Conservation (phyloP, 2,113 vertebrate species). For the Syngnathus scovelli region DNA sequence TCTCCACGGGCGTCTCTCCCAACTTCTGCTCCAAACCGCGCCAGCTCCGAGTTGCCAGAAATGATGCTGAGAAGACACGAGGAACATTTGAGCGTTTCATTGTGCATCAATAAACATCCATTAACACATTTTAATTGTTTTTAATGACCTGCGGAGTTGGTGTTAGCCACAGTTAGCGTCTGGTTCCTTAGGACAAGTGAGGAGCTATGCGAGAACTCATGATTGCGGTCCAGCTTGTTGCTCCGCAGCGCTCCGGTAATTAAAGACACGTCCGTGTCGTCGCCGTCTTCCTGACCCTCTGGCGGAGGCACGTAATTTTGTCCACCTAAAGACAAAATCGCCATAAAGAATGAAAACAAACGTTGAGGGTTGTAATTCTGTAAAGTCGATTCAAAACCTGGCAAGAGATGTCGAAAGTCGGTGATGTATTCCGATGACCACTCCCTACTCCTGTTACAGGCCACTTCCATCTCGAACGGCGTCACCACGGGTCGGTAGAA, state of each 20-base stretch:
- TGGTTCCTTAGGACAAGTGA: constrained; percentile 75
- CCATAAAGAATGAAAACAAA: not conserved
- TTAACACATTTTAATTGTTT: not conserved
- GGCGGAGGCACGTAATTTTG: constrained; percentile 74
- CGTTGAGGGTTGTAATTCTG: not conserved
- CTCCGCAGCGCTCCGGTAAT: constrained; percentile 82
- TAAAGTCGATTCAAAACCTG: constrained; percentile 68
- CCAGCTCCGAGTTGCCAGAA: constrained; percentile 87
- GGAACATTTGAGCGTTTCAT: not conserved
- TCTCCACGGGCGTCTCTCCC: constrained; percentile 78
- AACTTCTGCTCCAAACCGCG: constrained; percentile 82
- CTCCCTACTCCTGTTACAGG: constrained; percentile 87
- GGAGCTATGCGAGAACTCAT: constrained; percentile 19
- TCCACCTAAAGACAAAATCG: constrained; percentile 69
- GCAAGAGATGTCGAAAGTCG: constrained; percentile 84
- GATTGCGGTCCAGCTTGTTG: constrained; percentile 9
- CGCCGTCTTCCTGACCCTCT: constrained; percentile 32
- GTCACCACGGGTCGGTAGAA: constrained; percentile 86
- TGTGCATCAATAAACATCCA: constrained; percentile 9
- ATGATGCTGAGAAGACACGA: constrained; percentile 73
- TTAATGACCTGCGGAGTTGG: constrained; percentile 78
- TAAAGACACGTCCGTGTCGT: constrained; percentile 77
- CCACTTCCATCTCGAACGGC: constrained; percentile 90
- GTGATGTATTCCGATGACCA: constrained; percentile 83
- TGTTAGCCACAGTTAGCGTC: constrained; percentile 63